Base-by-base conservation (phyloP, 2,888 invertebrate species). In the Stegophylla sp. region DNA sequence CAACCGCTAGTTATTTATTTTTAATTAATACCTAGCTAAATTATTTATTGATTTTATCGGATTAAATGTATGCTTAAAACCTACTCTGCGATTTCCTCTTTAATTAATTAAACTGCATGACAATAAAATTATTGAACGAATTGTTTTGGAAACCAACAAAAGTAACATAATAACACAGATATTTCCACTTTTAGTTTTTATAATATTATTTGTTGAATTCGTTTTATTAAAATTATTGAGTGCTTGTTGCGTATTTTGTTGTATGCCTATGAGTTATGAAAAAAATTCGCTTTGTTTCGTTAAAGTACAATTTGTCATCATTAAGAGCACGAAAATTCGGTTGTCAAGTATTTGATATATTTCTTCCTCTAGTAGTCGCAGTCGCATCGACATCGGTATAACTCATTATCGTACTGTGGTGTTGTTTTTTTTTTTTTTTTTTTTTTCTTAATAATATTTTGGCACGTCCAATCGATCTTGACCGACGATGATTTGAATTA, bases 281-380 rank as follows among this genome's bases (percentile, higher is more conserved):
- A 53, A 20, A 15, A 56, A 1, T 23, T 23, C 9, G 12, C 20
- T 56, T 56, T 23, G 3, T 56, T 17, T 15, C 28, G 17, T 61
- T 7, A 48, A 48, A 48, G 26, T n/a, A n/a, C 12, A 69, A 69
- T 69, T 69, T 28, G 26, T 69, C n/a, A 48, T 69, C 67, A 48
- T 69, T 51, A 67, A 26, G 26, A 48, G 67, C 20, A 17, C 17
- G n/a, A 48, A 28, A n/a, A 48, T 3, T 17, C 48, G 7, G 48
- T 12, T 48, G 48, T 69, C 48, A 28, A 51, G n/a, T 28, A 28
- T 28, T 69, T 28, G 48, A 48, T 41, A 69, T n/a, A 66, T 69
- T 48, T 69, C 26, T 69, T 17, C 23, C n/a, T 43, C 12, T 9
- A n/a, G 26, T 26, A 48, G 26, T 48, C 9, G 48, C 48, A 12